Evolutionary conservation across 2,888 invertebrate genomes (phyloP).

Genomic region (Acleris literana): DNA sequence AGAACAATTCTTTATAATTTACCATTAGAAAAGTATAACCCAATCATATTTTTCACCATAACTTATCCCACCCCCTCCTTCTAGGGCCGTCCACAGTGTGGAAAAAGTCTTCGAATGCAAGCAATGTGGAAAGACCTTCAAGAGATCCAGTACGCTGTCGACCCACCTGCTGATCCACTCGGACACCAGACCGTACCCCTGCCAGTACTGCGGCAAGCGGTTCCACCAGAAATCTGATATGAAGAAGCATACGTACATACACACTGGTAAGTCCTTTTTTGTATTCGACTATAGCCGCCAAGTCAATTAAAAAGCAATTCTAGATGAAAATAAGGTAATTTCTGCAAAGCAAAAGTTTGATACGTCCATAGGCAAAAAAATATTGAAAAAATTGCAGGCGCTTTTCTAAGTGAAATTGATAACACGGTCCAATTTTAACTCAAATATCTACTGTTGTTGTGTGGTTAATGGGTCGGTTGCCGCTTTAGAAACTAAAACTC

Average conservation of each 20-base stretch:
- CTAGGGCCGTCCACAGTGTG: conserved; percentile 95
- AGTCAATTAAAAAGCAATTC: background rate
- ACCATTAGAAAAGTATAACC: no score
- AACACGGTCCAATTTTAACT: no score
- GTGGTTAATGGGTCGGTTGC: no score
- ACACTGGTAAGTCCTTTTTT: conserved; percentile 88
- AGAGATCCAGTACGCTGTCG: conserved; percentile 97
- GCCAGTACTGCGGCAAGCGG: conserved; percentile 98
- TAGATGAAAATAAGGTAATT: no score
- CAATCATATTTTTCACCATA: background rate
- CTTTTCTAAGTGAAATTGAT: no score
- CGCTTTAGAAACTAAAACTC: no score
- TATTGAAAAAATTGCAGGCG: no score
- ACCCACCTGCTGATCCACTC: conserved; percentile 99
- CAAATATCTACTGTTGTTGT: no score
- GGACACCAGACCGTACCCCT: conserved; percentile 98
- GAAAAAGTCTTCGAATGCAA: conserved; percentile 97
- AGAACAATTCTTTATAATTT: no score
- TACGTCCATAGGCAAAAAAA: no score
- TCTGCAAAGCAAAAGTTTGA: no score
- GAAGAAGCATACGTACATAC: conserved; percentile 99
- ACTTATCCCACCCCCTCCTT: conserved; percentile 45
- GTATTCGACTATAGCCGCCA: background rate
- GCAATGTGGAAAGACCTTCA: conserved; percentile 98
- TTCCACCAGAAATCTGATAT: conserved; percentile 99